Base-by-base conservation (phyloP, 1,140 invertebrate species). In the Ctenoplectra terminalis region DNA sequence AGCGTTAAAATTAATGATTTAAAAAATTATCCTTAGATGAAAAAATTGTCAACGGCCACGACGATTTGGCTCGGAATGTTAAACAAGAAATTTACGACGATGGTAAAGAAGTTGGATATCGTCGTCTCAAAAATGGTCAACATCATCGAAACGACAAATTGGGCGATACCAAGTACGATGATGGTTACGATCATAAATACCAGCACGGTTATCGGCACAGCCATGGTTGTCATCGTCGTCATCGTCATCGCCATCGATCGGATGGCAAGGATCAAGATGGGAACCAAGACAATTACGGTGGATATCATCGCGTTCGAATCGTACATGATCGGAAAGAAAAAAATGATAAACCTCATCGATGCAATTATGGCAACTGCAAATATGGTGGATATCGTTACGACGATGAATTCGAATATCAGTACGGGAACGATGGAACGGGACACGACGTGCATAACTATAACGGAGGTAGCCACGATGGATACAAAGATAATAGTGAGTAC, bases 351-450 rank as follows among this genome's bases (percentile, higher is more conserved):
- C 17, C 4, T 29, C 26, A 43, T 6, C 48, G 61, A 5, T 26
- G 20, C 5, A n/a, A 40, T 6, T 23, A 46, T 8, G 52, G 43
- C 8, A 43, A 26, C 8, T 48, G 52, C 7, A 37, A 48, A 5
- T 7, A 37, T 15, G 40, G 9, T 0, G 43, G 31, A 17, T 37
- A 46, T 13, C 20, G 17, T 15, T 77, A 67, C 40, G 20, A 67
- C 17, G 17, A 43, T 11, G 63, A 26, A 34, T 77, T 67, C n/a
- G 50, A 67, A 20, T 48, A 63, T 31, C 43, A 52, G 13, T 75
- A 69, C 3, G 75, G 40, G 1, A 2, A 58, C 1, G 15, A 34
- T 20, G 58, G 11, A 13, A 29, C n/a, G 26, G n/a, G n/a, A 1
- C 7, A 3, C 9, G 34, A 43, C n/a, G 15, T 6, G 17, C 4